These are phyloP conservation scores for Dasypolia templi DNA, from an alignment of 2,888 invertebrate species.

Conservation along the genomic window DNA sequence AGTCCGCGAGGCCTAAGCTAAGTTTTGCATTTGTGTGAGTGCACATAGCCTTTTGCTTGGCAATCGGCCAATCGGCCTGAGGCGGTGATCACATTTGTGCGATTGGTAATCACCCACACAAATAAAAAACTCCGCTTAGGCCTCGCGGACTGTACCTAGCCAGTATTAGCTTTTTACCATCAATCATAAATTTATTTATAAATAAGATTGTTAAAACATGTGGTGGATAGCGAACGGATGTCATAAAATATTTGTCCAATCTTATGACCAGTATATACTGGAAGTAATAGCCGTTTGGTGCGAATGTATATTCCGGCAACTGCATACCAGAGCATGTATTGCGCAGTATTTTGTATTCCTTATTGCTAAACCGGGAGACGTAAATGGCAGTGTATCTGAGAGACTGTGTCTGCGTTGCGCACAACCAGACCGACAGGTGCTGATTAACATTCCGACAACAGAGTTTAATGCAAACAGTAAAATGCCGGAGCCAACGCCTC, in stretches of 20 bases:
- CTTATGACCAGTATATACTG: constrained; percentile 25
- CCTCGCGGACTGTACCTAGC: too few relatives aligned
- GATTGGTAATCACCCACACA: too few relatives aligned
- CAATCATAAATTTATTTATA: background rate
- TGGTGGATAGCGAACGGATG: constrained; percentile 36
- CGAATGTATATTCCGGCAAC: constrained; percentile 50
- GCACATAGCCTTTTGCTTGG: too few relatives aligned
- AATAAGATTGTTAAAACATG: constrained; percentile 12
- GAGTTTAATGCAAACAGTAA: constrained; percentile 50
- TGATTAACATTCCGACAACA: constrained; percentile 75
- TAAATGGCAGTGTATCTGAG: constrained; percentile 75
- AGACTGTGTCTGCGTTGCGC: constrained; percentile 55
- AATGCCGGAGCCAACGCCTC: constrained; percentile 39
- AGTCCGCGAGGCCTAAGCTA: too few relatives aligned
- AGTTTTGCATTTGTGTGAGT: too few relatives aligned
- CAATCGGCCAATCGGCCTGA: too few relatives aligned
- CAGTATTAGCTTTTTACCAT: background rate
- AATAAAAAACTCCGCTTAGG: too few relatives aligned
- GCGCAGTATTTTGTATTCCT: constrained; percentile 70
- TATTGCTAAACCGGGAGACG: constrained; percentile 76
- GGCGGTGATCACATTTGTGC: too few relatives aligned
- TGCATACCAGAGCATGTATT: constrained; percentile 58
- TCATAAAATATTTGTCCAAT: constrained; percentile 41
- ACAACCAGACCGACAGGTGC: constrained; percentile 61
- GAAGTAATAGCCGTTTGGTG: constrained; percentile 25